A percentile compares a stretch with the other conserved stretches of the same genome.
These are phyloP conservation scores for Drosophila sulfurigaster DNA, from an alignment of 1,140 invertebrate species.

Conservation along the genomic window DNA sequence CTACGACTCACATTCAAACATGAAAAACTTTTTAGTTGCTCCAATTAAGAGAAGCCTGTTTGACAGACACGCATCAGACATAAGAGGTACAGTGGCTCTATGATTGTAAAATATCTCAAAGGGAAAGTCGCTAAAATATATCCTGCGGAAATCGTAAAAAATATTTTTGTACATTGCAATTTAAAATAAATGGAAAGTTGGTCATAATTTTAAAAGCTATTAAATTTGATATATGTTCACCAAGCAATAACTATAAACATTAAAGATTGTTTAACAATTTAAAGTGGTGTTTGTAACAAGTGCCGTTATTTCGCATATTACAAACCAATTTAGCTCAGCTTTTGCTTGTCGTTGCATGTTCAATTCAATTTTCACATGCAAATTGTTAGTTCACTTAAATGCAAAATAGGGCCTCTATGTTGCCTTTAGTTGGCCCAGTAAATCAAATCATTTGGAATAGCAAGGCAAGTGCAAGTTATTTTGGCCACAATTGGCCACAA, in stretches of 20 bases:
- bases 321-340: slow-evolving; percentile 3
- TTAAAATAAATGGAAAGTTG: too few relatives aligned
- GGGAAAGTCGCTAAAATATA: slow-evolving; percentile 29
- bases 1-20: slow-evolving; percentile 62
- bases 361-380: slow-evolving; percentile 1
- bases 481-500: slow-evolving; percentile 49
- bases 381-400: neutral
- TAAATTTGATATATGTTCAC: too few relatives aligned
- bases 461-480: slow-evolving; percentile 44
- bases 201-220: too few relatives aligned
- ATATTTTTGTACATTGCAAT: neutral
- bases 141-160: neutral
- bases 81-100: slow-evolving; percentile 8
- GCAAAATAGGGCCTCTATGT: slow-evolving; percentile 14
- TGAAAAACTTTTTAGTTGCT: slow-evolving; percentile 57
- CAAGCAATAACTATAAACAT: neutral
- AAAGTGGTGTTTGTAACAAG: neutral
- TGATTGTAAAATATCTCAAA: slow-evolving; percentile 8
- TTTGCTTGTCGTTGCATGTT: slow-evolving; percentile 22
- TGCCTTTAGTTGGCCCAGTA: neutral
- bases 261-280: neutral
- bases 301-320: neutral
- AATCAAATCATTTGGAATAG: slow-evolving; percentile 64
- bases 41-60: slow-evolving; percentile 53
- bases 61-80: slow-evolving; percentile 13